Evolutionary conservation across 1,140 invertebrate species (phyloP), one percentile per base, ranked within the genome.

Genomic region (Bombus cullumanus): DNA sequence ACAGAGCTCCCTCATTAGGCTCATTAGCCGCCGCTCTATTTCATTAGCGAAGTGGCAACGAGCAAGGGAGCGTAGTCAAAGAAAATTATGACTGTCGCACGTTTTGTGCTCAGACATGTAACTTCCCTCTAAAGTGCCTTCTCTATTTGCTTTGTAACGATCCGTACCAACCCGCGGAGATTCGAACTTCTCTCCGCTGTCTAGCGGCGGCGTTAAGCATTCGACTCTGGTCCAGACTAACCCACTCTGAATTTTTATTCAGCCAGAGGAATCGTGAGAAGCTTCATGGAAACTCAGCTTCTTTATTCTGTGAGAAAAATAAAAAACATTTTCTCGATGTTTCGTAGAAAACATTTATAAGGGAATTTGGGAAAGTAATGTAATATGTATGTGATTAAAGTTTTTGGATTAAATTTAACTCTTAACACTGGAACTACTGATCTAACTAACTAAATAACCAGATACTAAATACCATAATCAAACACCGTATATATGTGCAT

Each of bases 21-120:
- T 87, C 77, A 87, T 87, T 87, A 86, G 83, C 69, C 68, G 62
- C 66, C 71, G 84, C 76, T 71, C 25, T 68, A 72, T 87, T 86
- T 86, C 86, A 86, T 87, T 86, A 86, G 71, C 71, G 28, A 86
- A 81, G 62, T 75, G 72, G 71, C 62, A 84, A 86, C 69, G 39
- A 37, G 59, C 37, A 71, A 47, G 47, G 37, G 66, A 66, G 47
- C 59, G 34, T 86, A 62, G 62, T 78, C 71, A 59, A 87, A 87
- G 86, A 87, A 87, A 87, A 86, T 86, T 86, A 85, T 85, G 82
- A 86, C 62, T 53, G 77, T 80, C 47, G 83, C 86, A 59, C 77
- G 85, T 86, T 86, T 84, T 87, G 59, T 41, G 3, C 64, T 64
- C 22, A 81, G 41, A 53, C 41, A 47, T 31, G 77, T 86, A 76